phyloP scores from a whole-genome alignment of 2,797 vertebrate species.

The Xiphorhynchus erythropygius region DNA sequence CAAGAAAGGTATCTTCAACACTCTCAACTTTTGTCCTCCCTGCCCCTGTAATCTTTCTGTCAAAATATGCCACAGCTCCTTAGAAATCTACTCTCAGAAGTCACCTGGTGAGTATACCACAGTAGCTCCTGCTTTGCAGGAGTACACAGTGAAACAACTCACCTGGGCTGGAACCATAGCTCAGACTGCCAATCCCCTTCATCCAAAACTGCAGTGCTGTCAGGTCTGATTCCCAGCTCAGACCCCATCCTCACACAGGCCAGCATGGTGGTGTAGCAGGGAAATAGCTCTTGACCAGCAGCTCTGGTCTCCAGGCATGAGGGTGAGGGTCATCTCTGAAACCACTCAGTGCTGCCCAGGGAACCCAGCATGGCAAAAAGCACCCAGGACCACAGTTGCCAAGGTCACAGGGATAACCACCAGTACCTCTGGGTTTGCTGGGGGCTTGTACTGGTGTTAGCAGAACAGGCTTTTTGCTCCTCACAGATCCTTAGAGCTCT shows the following conservation, averaged over 20 bases:
- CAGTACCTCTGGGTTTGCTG: not conserved
- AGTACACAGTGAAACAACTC: not conserved
- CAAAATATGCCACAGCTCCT: not conserved
- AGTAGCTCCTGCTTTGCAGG: not conserved
- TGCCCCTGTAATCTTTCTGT: not conserved
- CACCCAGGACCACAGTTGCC: rapidly evolving
- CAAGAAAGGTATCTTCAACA: not conserved
- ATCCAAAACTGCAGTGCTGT: rapidly evolving
- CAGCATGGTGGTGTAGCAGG: not conserved
- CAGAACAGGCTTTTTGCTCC: not conserved
- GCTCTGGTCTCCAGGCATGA: not conserved
- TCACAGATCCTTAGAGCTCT: not conserved
- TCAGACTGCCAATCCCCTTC: not conserved
- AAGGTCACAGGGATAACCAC: not conserved
- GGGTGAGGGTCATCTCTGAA: not conserved
- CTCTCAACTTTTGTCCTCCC: not conserved
- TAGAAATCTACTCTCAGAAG: not conserved
- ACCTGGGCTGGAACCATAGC: rapidly evolving
- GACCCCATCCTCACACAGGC: rapidly evolving
- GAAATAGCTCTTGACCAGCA: not conserved
- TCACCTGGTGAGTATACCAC: not conserved
- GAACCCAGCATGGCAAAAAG: rapidly evolving
- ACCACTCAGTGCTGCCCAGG: rapidly evolving
- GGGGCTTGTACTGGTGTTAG: rapidly evolving
- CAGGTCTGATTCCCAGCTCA: not conserved